Evolutionary conservation across 2,113 vertebrate genomes (phyloP).

Genomic region (Arothron firmamentum): DNA sequence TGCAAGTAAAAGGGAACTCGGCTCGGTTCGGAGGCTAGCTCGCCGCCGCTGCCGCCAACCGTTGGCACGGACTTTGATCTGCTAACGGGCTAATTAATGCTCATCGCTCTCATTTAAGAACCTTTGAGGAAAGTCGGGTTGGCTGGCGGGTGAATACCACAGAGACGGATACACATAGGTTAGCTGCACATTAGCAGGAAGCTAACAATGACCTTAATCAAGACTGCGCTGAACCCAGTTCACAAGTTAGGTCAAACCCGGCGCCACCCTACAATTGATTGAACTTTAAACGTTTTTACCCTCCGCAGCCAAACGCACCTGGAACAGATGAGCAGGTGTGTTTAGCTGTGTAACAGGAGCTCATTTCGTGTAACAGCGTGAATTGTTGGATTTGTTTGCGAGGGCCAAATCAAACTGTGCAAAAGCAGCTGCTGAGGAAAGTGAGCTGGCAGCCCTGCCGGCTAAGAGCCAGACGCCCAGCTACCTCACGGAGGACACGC

Average conservation of each 20-base stretch:
- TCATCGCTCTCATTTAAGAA: slow-evolving; percentile 7
- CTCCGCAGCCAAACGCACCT: no score
- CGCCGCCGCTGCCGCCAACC: slow-evolving; percentile 33
- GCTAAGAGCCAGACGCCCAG: not conserved
- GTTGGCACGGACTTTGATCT: slow-evolving; percentile 31
- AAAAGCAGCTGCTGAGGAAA: no score
- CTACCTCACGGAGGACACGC: not conserved
- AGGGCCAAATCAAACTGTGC: not conserved
- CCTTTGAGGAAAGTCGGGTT: slow-evolving; percentile 5
- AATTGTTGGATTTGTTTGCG: not conserved
- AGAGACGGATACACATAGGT: slow-evolving; percentile 33
- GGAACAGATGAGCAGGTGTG: no score
- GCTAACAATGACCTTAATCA: slow-evolving; percentile 4
- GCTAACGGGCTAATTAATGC: slow-evolving; percentile 12
- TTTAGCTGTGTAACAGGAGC: not conserved
- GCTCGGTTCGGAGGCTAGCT: slow-evolving; percentile 38
- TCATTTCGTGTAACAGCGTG: not conserved
- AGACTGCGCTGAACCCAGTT: not conserved
- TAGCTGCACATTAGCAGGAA: slow-evolving; percentile 1
- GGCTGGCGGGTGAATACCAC: slow-evolving; percentile 13
- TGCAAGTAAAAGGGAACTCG: slow-evolving; percentile 57
- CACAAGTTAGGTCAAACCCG: no score
- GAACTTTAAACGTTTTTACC: no score
- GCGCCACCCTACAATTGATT: no score
- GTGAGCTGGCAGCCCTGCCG: not conserved